Conservation (phyloP, 2,888 invertebrate genomes). For the Brenthis hecate region DNA sequence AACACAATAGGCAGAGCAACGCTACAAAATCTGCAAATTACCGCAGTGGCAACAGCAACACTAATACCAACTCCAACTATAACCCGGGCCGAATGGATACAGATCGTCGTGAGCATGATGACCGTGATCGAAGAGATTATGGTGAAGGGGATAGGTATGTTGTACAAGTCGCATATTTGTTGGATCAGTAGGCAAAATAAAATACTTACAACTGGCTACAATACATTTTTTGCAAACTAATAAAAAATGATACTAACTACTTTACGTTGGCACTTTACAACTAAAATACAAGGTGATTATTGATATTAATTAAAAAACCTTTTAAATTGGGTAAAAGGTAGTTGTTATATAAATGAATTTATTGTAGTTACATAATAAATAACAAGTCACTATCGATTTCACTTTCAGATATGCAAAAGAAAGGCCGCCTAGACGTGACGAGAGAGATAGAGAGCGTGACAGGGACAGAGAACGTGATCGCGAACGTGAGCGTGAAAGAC, state of each 20-base stretch:
- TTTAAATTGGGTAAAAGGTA: too few species aligned
- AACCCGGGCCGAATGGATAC: conserved; percentile 60
- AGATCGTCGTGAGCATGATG: conserved; percentile 73
- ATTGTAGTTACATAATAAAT: too few species aligned
- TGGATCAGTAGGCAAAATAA: background rate
- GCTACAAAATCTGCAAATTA: conserved; percentile 42
- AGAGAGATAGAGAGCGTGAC: conserved; percentile 59
- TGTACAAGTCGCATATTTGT: background rate
- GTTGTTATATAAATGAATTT: too few species aligned
- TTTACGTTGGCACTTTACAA: too few species aligned
- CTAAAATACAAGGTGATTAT: too few species aligned
- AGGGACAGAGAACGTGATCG: conserved; percentile 60
- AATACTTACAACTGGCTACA: background rate
- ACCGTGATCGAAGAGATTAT: conserved; percentile 69
- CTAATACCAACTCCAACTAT: conserved; percentile 50
- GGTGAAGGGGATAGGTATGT: conserved; percentile 50
- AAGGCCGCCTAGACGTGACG: conserved; percentile 65
- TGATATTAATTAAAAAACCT: too few species aligned
- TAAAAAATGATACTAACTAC: too few species aligned
- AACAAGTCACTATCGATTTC: conserved; percentile 21
- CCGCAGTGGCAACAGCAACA: conserved; percentile 46
- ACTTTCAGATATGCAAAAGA: conserved; percentile 75
- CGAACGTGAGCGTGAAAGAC: conserved; percentile 52
- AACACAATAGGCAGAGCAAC: conserved; percentile 64
- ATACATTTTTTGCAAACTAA: background rate